Evolutionary conservation across 2,888 invertebrate genomes (phyloP), one percentile per base, ranked within the genome.

Genomic region (Epirrhoe alternata): DNA sequence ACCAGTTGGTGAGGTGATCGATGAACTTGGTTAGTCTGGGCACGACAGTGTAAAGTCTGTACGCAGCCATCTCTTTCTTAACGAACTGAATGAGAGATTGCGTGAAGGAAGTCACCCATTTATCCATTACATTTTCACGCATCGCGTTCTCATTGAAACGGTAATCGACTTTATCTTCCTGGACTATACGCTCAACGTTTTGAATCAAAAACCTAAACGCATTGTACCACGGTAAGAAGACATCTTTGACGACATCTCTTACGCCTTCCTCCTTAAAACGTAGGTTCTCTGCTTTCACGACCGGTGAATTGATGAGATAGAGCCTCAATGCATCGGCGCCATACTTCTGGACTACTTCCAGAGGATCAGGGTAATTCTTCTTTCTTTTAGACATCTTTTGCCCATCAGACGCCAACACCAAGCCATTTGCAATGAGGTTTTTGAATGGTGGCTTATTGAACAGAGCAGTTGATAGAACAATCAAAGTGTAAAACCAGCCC

Each of bases 311-410:
- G 69, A 99, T 98, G 62, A 99, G 94, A 88, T 99, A 99, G 42
- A 99, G 93, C 70, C 99, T 95, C 52, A 99, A 92, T 16, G 99
- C 99, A 93, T 99, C 99, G 0, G 99, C 99, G 1, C 99, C 99
- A 86, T 97, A 99, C 86, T 98, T 98, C 56, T 96, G 90, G 0
- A 98, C 96, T 14, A 99, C 95, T 77, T 97, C 96, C 90, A 98
- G 94, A 0, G 99, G 99, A 93, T 99, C 99, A 0, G 99, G 99
- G 88, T 99, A 99, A 86, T 99, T 99, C 88, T 99, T 98, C 92
- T 99, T 99, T 33, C 99, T 95, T 86, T 99, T 99, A 0, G 99
- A 99, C 99, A 99, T 99, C 90, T 99, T 99, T 85, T 99, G 98
- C 0, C 99, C 99, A 94, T 99, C 99, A 42, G 97, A 88, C n/a